Conservation (phyloP, 1,140 invertebrate genomes). For the Planococcus citri region DNA sequence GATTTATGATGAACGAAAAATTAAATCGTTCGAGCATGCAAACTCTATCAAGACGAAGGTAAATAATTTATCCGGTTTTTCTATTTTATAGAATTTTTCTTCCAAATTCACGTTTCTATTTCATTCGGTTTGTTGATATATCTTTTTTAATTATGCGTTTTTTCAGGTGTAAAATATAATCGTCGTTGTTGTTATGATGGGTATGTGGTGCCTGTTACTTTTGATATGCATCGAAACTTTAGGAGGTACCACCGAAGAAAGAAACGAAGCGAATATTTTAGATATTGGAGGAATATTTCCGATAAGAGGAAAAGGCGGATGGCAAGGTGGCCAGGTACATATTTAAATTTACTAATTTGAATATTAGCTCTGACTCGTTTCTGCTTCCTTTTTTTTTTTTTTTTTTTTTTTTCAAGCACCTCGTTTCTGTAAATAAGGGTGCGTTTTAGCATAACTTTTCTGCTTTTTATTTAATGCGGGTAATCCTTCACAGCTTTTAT, state of each 20-base stretch:
- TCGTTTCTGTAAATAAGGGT: too few relatives aligned
- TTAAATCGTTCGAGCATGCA: neutral
- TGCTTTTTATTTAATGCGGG: too few relatives aligned
- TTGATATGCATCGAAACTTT: neutral
- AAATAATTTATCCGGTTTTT: neutral
- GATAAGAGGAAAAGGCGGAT: conserved; percentile 84
- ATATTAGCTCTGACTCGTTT: too few relatives aligned
- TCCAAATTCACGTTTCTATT: neutral
- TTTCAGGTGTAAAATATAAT: neutral
- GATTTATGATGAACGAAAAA: neutral
- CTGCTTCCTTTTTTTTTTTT: too few relatives aligned
- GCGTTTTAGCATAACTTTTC: too few relatives aligned
- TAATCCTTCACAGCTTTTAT: too few relatives aligned
- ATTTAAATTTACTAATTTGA: conserved; percentile 1
- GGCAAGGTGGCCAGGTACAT: conserved; percentile 75
- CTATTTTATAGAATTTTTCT: neutral
- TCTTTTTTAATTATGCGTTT: neutral
- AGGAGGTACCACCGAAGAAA: neutral
- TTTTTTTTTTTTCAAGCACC: neutral
- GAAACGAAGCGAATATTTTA: conserved; percentile 46
- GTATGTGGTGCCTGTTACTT: neutral
- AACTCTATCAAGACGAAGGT: neutral
- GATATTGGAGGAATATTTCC: conserved; percentile 98
- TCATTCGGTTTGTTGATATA: neutral
- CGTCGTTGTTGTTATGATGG: neutral